Base-by-base conservation (phyloP, 2,888 invertebrate species). In the Lasioglossum marginatum region DNA sequence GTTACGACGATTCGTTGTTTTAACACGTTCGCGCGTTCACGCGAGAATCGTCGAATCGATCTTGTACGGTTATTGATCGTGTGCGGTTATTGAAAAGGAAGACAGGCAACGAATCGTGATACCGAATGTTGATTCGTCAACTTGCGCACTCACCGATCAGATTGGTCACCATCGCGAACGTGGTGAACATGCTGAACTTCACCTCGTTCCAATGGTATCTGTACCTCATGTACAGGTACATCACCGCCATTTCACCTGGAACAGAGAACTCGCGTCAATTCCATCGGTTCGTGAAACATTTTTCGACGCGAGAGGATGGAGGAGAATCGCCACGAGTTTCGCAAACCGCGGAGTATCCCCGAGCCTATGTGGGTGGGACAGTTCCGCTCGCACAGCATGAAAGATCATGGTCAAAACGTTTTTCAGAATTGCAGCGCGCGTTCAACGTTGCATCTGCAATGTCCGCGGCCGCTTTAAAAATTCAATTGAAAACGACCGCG, bases 201-300 rank as follows among this genome's bases (percentile, higher is more conserved):
- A 98, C 97, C 95, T 98, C 98, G 93, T 98, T 97, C 98, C 98
- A 98, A 93, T 98, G 98, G 95, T 98, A 98, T 72, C 97, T 96
- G 94, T 97, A 98, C 86, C 98, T 96, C 48, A 98, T 98, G 94
- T 98, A 98, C 79, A 98, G 96, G 94, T 98, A 98, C 95, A 97
- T 96, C 5, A 98, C 98, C 43, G 97, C 97, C 97, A 98, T 97
- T 95, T 98, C 98, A 94, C 98, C 98, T 98, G 96, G 14, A 86
- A 85, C 19, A 23, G 66, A 71, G 40, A 16, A 23, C 14, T 2
- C 2, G 0, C 4, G 34, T 43, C 45, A 48, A 57, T 57, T 14
- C 14, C 60, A 4, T 8, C 8, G 48, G 45, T 48, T 48, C 19
- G 48, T 4, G 1, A 23, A 23, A 52, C 4, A 19, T 23, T 23